Evolutionary conservation across 2,113 vertebrate species (phyloP).

Genomic region (Gulo gulo): DNA sequence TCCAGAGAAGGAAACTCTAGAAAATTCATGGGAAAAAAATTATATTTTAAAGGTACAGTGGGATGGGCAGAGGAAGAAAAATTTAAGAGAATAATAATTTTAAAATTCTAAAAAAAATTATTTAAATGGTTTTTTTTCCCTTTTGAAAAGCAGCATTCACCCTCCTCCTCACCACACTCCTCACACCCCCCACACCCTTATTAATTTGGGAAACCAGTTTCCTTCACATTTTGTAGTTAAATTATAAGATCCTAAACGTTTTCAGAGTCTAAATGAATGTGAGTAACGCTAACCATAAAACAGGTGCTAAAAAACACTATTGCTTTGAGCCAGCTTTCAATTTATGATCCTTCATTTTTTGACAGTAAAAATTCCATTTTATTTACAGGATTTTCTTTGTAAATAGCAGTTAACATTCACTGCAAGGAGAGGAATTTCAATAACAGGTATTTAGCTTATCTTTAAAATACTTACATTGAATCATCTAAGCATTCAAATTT

Average conservation of each 20-base stretch:
- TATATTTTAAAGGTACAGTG: not conserved
- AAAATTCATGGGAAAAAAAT: not conserved
- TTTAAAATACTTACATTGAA: conserved; percentile 30
- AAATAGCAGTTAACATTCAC: not conserved
- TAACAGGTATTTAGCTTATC: conserved; percentile 3
- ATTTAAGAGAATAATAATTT: not conserved
- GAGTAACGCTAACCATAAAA: conserved; percentile 33
- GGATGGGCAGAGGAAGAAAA: not conserved
- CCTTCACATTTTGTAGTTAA: not conserved
- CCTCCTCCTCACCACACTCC: not conserved
- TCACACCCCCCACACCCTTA: not conserved
- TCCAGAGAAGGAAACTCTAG: not conserved
- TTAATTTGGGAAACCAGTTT: not conserved
- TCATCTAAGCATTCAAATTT: conserved; percentile 45
- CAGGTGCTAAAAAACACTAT: conserved; percentile 46
- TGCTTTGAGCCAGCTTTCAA: conserved; percentile 34
- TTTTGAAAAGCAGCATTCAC: not conserved
- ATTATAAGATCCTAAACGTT: conserved; percentile 16
- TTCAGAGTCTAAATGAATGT: not conserved
- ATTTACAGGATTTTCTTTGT: conserved; percentile 48
- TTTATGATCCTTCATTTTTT: conserved; percentile 55
- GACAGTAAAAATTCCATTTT: conserved; percentile 18
- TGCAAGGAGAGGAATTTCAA: not conserved
- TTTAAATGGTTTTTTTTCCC: not conserved
- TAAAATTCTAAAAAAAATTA: not conserved